Evolutionary conservation across 2,888 invertebrate genomes (phyloP).

Genomic region (Lasioglossum figueresi): DNA sequence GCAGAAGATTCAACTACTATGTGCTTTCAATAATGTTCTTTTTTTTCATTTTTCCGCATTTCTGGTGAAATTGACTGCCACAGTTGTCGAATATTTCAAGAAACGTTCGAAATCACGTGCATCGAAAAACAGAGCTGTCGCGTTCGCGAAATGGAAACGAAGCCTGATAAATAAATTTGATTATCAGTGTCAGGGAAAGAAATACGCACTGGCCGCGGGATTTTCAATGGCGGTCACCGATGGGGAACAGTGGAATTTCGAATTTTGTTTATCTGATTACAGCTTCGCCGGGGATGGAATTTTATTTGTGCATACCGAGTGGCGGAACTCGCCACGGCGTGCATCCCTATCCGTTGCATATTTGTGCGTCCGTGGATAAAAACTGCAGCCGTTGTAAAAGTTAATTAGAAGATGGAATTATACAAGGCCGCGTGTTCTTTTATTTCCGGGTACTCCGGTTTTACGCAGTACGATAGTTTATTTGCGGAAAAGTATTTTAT

Average conservation of each 20-base stretch:
- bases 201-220: not conserved
- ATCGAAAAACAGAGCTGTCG: not conserved
- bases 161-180: constrained; percentile 39
- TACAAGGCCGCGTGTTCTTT: not conserved
- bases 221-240: constrained; percentile 22
- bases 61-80: not conserved
- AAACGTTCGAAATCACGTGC: not conserved
- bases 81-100: not conserved
- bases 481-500: not conserved
- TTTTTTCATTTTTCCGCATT: not conserved
- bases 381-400: not conserved
- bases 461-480: not conserved
- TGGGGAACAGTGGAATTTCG: constrained; percentile 18
- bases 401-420: constrained; percentile 8
- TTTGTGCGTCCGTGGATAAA: constrained; percentile 8
- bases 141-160: constrained; percentile 11
- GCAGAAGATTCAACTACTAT: too few species aligned
- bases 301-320: constrained; percentile 26
- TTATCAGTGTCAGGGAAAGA: constrained; percentile 4
- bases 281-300: not conserved
- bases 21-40: not conserved
- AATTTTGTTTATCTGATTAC: constrained; percentile 45
- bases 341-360: constrained; percentile 11
- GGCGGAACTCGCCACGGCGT: not conserved
- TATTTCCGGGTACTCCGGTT: not conserved